phyloP scores from a whole-genome alignment of 2,113 vertebrate genomes.

The Excalfactoria chinensis region DNA sequence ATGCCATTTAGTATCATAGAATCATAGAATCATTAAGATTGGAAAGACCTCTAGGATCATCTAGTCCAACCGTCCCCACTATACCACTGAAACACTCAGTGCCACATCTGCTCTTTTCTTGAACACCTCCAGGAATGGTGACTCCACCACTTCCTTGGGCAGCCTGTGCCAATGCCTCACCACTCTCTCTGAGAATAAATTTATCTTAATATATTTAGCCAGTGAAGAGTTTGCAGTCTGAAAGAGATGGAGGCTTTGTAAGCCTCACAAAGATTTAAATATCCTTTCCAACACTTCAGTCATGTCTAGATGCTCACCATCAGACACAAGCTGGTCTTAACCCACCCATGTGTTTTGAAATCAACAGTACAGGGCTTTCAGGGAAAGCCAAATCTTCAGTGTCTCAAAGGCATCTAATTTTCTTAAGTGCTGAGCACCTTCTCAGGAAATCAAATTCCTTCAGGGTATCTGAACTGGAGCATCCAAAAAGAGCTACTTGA shows the following conservation, averaged over 20 bases:
- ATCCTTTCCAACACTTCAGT: background rate
- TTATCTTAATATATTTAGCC: background rate
- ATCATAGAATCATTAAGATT: too few species aligned
- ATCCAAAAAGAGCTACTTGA: background rate
- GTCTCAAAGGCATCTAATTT: background rate
- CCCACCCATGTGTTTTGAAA: background rate
- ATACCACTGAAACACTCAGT: too few species aligned
- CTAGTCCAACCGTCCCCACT: too few species aligned
- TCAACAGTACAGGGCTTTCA: background rate
- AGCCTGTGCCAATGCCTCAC: too few species aligned
- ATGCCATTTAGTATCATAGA: background rate
- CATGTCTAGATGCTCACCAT: background rate
- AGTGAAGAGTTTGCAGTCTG: background rate
- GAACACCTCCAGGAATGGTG: too few species aligned
- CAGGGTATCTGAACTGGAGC: background rate
- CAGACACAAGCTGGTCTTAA: background rate
- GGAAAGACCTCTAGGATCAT: too few species aligned
- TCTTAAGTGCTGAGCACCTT: background rate
- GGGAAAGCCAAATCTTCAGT: background rate
- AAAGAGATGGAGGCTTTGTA: background rate
- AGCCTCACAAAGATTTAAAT: background rate
- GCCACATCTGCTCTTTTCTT: too few species aligned
- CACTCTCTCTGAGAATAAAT: too few species aligned
- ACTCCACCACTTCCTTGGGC: too few species aligned
- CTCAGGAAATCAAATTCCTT: slow-evolving; percentile 35